Percentiles rank a stretch among this genome's conserved stretches.
phyloP scores from a whole-genome alignment of 2,113 vertebrate genomes.

The Hoplias malabaricus region DNA sequence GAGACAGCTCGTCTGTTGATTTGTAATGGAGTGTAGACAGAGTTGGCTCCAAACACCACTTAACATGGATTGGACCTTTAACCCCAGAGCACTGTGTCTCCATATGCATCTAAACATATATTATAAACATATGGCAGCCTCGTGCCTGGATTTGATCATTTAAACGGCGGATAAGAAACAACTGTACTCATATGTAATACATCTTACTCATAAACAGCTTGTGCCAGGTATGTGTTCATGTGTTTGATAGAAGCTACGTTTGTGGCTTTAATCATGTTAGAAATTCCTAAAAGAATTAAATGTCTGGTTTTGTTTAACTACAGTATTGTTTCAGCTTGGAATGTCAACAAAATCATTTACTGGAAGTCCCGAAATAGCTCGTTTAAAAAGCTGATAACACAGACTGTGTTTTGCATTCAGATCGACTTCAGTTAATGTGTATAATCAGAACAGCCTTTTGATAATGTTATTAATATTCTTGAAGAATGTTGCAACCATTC shows the following conservation, averaged over 20 bases:
- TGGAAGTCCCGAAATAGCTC: not conserved
- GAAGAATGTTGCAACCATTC: not conserved
- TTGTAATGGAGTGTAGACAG: constrained; percentile 44
- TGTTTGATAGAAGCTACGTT: not conserved
- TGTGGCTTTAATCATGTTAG: not conserved
- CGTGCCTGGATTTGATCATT: not conserved
- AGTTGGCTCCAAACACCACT: constrained; percentile 36
- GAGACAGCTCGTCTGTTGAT: constrained; percentile 44
- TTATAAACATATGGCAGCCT: constrained; percentile 13
- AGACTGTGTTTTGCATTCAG: not conserved
- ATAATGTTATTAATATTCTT: not conserved
- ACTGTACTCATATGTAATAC: not conserved
- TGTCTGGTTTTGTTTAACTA: not conserved
- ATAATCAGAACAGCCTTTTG: not conserved
- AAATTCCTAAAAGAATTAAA: constrained; percentile 7
- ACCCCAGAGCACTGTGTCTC: constrained; percentile 14
- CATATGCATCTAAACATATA: constrained; percentile 27
- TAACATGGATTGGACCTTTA: constrained; percentile 20
- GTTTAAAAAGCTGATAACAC: not conserved
- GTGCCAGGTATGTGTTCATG: not conserved
- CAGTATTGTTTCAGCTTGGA: not conserved
- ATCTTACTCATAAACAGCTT: no score
- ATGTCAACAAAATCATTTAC: constrained; percentile 4
- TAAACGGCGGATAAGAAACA: not conserved
- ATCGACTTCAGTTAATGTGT: not conserved